phyloP scores from a whole-genome alignment of 1,140 invertebrate species.

The Diorhabda carinulata region DNA sequence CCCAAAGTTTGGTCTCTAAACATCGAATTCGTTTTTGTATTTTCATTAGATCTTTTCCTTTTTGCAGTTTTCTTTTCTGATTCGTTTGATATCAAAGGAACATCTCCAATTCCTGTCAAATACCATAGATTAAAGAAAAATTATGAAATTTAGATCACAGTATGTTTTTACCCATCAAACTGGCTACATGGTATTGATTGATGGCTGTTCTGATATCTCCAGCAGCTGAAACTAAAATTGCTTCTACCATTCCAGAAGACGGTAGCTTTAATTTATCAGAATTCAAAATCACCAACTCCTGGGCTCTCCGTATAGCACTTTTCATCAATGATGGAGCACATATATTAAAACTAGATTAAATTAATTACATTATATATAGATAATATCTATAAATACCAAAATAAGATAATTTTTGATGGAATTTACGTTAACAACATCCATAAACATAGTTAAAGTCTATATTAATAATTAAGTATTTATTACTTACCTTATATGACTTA shows the following conservation, averaged over 20 bases:
- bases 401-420: not conserved
- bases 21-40: constrained; percentile 51
- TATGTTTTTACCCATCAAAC: constrained; percentile 57
- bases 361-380: not conserved
- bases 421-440: not conserved
- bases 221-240: constrained; percentile 61
- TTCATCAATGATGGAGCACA: constrained; percentile 61
- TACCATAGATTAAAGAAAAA: not conserved
- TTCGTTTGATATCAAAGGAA: constrained; percentile 34
- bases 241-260: constrained; percentile 56
- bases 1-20: constrained; percentile 64
- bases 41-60: constrained; percentile 32
- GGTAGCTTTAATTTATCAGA: constrained; percentile 54
- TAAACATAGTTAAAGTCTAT: not conserved
- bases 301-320: constrained; percentile 60
- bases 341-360: constrained; percentile 57
- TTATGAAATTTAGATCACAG: not conserved
- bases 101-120: constrained; percentile 30
- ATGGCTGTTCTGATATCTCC: constrained; percentile 69
- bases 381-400: not conserved
- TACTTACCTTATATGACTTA: constrained; percentile 60
- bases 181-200: constrained; percentile 67
- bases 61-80: constrained; percentile 44
- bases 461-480: constrained; percentile 24
- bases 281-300: constrained; percentile 52